Evolutionary conservation across 2,888 invertebrate species (phyloP).

Genomic region (Selenia dentaria): DNA sequence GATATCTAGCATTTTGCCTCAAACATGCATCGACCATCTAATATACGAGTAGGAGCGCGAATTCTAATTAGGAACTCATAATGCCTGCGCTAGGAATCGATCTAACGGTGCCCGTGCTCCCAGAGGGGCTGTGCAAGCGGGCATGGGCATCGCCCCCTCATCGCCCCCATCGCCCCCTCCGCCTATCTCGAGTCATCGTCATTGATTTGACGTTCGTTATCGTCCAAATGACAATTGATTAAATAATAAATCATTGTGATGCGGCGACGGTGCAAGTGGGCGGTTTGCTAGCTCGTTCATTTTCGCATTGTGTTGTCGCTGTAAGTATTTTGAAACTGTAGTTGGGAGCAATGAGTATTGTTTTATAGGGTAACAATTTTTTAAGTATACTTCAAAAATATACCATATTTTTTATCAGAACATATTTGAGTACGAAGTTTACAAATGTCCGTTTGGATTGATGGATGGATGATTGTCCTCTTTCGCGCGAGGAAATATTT

Average conservation of each 20-base stretch:
- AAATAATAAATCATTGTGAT: conserved; percentile 21
- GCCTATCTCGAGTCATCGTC: conserved; percentile 40
- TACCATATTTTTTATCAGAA: no score
- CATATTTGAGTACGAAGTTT: no score
- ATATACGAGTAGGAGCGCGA: conserved; percentile 47
- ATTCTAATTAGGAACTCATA: conserved; percentile 81
- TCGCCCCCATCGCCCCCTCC: conserved; percentile 32
- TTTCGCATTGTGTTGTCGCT: background rate
- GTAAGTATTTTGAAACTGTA: no score
- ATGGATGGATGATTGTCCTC: no score
- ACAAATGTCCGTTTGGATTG: no score
- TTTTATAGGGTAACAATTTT: no score
- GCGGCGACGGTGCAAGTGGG: background rate
- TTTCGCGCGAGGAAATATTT: no score
- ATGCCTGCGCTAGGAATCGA: conserved; percentile 77
- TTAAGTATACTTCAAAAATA: no score
- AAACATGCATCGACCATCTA: conserved; percentile 2
- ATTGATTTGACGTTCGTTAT: conserved; percentile 43
- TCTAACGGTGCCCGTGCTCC: conserved; percentile 53
- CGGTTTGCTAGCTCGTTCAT: background rate
- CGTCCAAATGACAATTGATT: conserved; percentile 30
- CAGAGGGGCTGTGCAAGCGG: background rate
- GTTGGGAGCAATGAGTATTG: no score
- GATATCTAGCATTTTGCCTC: background rate
- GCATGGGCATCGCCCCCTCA: conserved; percentile 29